Conservation (phyloP, 2,797 vertebrate genomes). For the Brachyalestes nurse region DNA sequence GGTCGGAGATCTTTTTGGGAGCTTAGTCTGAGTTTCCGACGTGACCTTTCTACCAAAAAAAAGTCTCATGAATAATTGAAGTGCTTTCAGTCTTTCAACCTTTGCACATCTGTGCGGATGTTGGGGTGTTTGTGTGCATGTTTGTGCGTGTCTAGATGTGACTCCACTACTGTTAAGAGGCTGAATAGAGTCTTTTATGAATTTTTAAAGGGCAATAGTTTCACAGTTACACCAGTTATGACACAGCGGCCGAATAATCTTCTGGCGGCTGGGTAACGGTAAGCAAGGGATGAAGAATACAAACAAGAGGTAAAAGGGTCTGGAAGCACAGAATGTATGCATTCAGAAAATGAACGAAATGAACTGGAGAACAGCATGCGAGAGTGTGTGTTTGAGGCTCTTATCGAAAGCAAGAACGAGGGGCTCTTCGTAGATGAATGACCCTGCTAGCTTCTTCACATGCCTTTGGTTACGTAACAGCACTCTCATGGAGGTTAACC, state of each 20-base stretch:
- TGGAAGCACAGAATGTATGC: background rate
- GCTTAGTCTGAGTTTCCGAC: background rate
- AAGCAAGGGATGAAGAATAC: background rate
- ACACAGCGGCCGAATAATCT: slow-evolving; percentile 8
- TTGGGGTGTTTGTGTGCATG: background rate
- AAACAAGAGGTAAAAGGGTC: background rate
- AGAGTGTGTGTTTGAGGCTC: slow-evolving; percentile 17
- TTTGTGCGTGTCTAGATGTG: slow-evolving; percentile 9
- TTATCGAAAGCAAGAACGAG: slow-evolving; percentile 33
- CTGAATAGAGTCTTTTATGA: background rate
- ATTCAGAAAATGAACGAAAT: slow-evolving; percentile 6
- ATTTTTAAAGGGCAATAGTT: slow-evolving; percentile 29
- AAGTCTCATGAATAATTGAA: background rate
- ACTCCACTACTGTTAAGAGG: background rate
- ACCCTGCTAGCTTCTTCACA: slow-evolving; percentile 44
- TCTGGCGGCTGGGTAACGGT: background rate
- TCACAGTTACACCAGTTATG: slow-evolving; percentile 14
- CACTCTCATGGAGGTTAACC: slow-evolving; percentile 32
- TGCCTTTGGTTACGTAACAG: slow-evolving; percentile 56
- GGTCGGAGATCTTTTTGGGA: background rate
- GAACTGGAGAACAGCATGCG: slow-evolving; percentile 4
- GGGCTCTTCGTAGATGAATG: slow-evolving; percentile 43
- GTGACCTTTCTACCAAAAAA: background rate
- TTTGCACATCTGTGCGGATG: background rate
- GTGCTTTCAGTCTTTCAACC: background rate